Base-by-base conservation (phyloP, 53 echinoderm and acorn worm species). In the Stichopus horrens region DNA sequence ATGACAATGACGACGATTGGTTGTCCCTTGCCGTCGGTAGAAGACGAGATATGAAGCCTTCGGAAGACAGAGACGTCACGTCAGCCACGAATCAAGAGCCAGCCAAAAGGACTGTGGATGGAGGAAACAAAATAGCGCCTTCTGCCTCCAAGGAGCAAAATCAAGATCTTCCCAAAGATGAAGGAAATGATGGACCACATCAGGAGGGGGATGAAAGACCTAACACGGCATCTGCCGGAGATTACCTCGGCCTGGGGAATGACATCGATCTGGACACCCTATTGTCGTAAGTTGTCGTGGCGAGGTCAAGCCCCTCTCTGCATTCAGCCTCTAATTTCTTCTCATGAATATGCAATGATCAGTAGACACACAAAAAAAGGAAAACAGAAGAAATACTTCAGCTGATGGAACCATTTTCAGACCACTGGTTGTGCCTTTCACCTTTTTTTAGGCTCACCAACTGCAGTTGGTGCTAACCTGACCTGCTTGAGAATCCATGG, bases 161-260 rank as follows among this genome's bases (percentile, higher is more conserved):
- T n/a, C 19, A 54, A 58, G 52, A 79, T 52, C 7, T 9, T 83
- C 58, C 59, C 23, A 22, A 9, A 63, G 65, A 86, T 73, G 53
- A 71, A 4, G 53, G 74, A 57, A 68, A 52, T 16, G 86, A 86
- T 19, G 87, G 54, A 5, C n/a, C 21, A 7, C 10, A 5, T 19
- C 20, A 87, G 5, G 87, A 56, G 21, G 85, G 20, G 19, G 57
- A 53, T 57, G 87, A 87, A 23, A 75, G 16, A 18, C 21, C 57
- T 2, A 91, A 54, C 55, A 76, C 90, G 71, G 88, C 91, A 51
- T 89, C 99, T 54, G 96, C 93, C 56, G 94, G 94, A 13, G 99
- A 96, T 76, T 99, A 99, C 79, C 94, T 99, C 6, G 99, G 99
- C 18, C 90, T 99, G 60, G 94, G 93, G 7, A 96, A 91, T 19